These are phyloP conservation scores for Parazoanthus atlanticus DNA, from an alignment of 92 coral and sea anemone species.

Conservation along the genomic window DNA sequence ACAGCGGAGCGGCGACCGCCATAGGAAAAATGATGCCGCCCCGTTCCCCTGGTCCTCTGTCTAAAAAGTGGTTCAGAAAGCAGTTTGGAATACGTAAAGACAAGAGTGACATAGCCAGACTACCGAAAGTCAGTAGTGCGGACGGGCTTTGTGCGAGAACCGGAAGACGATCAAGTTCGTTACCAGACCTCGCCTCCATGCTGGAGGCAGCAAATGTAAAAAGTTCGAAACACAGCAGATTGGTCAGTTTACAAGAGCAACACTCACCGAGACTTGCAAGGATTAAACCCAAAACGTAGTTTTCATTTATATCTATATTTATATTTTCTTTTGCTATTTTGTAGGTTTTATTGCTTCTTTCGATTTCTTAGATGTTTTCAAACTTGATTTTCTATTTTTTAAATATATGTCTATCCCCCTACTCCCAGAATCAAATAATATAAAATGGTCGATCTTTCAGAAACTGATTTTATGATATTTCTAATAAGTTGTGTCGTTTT, in stretches of 20 bases:
- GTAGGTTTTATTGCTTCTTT: too few relatives aligned
- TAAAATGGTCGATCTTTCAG: too few relatives aligned
- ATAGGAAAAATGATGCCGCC: slow-evolving; percentile 10
- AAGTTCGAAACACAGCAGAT: neutral
- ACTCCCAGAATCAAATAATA: too few relatives aligned
- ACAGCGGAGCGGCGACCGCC: neutral
- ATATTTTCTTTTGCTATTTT: neutral
- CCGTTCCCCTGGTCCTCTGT: slow-evolving; percentile 48
- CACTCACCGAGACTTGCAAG: neutral
- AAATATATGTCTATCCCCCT: too few relatives aligned
- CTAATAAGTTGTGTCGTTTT: too few relatives aligned
- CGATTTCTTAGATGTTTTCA: too few relatives aligned
- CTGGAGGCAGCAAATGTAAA: slow-evolving; percentile 60
- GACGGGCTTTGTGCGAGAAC: neutral
- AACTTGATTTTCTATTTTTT: too few relatives aligned
- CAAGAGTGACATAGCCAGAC: neutral
- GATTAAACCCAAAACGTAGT: slow-evolving; percentile 8
- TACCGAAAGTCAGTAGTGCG: neutral
- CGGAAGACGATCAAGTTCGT: slow-evolving; percentile 64
- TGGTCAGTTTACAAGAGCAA: slow-evolving; percentile 33
- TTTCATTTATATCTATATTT: neutral
- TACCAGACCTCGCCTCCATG: slow-evolving; percentile 73
- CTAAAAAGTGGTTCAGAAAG: slow-evolving; percentile 68
- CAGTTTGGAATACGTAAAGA: slow-evolving; percentile 66
- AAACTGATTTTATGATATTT: too few relatives aligned